Percentiles rank a stretch among this genome's conserved stretches.
These are phyloP conservation scores for Nyctibius bracteatus DNA, from an alignment of 2,113 vertebrate genomes.

Conservation along the genomic window DNA sequence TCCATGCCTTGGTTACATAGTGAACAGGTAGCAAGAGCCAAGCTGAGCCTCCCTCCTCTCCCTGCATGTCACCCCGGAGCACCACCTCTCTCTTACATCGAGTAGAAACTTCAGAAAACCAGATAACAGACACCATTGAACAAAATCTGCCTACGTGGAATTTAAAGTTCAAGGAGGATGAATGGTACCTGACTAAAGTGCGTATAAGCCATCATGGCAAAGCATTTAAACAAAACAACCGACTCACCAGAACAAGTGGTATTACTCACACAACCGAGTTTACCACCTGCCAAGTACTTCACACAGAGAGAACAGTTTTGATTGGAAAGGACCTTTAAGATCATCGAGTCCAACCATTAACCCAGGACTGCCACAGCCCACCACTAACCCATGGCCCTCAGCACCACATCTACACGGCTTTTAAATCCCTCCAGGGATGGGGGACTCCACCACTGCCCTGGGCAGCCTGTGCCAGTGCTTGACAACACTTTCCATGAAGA, in stretches of 20 bases:
- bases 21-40: not conserved
- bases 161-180: not conserved
- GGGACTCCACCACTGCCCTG: too few relatives aligned
- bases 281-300: not conserved
- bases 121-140: not conserved
- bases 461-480: too few relatives aligned
- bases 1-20: not conserved
- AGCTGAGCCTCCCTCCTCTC: not conserved
- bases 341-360: too few relatives aligned
- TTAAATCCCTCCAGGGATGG: too few relatives aligned
- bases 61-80: accelerated
- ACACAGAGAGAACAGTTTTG: too few relatives aligned
- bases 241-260: not conserved
- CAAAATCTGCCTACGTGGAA: not conserved
- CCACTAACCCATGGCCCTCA: too few relatives aligned
- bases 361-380: too few relatives aligned
- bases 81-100: too few relatives aligned
- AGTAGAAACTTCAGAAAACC: not conserved
- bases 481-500: too few relatives aligned
- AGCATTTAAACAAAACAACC: not conserved
- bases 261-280: not conserved
- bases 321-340: too few relatives aligned
- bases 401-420: too few relatives aligned
- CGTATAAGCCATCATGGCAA: not conserved
- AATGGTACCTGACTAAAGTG: not conserved